phyloP scores from a whole-genome alignment of 2,113 vertebrate genomes.

The Bucco capensis region DNA sequence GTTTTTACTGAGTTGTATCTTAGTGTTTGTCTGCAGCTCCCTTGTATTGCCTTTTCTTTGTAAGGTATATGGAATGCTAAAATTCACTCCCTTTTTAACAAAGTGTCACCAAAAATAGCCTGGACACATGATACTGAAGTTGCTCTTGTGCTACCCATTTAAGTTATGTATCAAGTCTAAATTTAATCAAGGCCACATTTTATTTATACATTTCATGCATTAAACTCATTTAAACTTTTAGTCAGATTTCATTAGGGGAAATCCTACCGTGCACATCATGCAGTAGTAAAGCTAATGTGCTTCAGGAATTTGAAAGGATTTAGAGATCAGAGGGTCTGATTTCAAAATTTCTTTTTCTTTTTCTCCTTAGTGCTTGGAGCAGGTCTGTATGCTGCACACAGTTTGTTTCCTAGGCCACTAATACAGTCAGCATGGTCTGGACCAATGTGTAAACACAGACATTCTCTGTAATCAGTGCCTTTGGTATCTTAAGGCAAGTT shows the following conservation, averaged over 20 bases:
- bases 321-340: conserved; percentile 81
- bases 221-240: conserved; percentile 84
- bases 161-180: conserved; percentile 78
- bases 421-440: conserved; percentile 80
- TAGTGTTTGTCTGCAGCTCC: neutral
- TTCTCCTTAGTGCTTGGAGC: conserved; percentile 64
- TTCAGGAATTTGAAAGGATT: conserved; percentile 84
- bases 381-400: conserved; percentile 53
- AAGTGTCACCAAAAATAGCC: conserved; percentile 64
- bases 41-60: neutral
- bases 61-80: conserved; percentile 58
- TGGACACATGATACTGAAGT: conserved; percentile 70
- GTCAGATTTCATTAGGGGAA: conserved; percentile 84
- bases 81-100: conserved; percentile 57
- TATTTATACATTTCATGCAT: conserved; percentile 85
- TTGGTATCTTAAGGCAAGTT: conserved; percentile 84
- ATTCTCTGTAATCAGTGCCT: conserved; percentile 81
- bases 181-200: conserved; percentile 84
- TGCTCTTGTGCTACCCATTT: conserved; percentile 78
- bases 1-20: neutral
- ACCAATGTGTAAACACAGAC: conserved; percentile 85
- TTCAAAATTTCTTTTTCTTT: conserved; percentile 76
- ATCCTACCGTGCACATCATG: conserved; percentile 79
- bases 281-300: conserved; percentile 81
- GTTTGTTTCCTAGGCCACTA: conserved; percentile 81